Conservation (phyloP, 2,113 vertebrate genomes). For the Thymallus thymallus region DNA sequence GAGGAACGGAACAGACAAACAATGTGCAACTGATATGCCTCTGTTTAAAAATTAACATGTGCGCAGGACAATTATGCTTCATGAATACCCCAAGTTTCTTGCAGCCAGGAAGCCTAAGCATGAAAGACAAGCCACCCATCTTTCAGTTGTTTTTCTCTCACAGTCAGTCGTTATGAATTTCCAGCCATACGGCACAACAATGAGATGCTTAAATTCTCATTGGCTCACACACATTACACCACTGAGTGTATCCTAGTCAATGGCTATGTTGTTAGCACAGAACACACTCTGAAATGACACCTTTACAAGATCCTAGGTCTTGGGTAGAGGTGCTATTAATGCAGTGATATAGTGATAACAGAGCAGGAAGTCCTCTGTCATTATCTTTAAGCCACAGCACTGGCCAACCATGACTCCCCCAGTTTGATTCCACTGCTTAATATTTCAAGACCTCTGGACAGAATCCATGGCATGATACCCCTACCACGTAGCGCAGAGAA, state of each 20-base stretch:
- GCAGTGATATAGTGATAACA: constrained; percentile 52
- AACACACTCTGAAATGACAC: constrained; percentile 61
- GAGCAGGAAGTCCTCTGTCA: constrained; percentile 33
- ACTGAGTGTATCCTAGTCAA: background rate
- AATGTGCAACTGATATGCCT: constrained; percentile 72
- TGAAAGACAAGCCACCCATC: constrained; percentile 55
- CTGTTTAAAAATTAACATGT: constrained; percentile 79
- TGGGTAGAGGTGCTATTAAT: constrained; percentile 49
- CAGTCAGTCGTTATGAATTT: constrained; percentile 32
- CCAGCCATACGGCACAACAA: constrained; percentile 25
- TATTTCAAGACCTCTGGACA: constrained; percentile 53
- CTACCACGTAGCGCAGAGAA: constrained; percentile 30
- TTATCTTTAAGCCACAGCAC: constrained; percentile 28
- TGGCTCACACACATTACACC: constrained; percentile 13
- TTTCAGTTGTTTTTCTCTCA: constrained; percentile 31
- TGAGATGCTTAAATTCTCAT: constrained; percentile 17
- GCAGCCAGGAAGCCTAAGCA: constrained; percentile 42
- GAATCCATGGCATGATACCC: constrained; percentile 48
- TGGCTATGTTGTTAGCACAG: background rate
- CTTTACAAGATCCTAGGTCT: constrained; percentile 50
- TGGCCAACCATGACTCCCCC: constrained; percentile 55
- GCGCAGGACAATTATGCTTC: constrained; percentile 69
- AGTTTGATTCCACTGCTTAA: constrained; percentile 58
- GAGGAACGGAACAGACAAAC: constrained; percentile 57
- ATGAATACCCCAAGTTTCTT: constrained; percentile 72